Conservation (phyloP, 1,140 invertebrate genomes). For the Hypothenemus hampei region DNA sequence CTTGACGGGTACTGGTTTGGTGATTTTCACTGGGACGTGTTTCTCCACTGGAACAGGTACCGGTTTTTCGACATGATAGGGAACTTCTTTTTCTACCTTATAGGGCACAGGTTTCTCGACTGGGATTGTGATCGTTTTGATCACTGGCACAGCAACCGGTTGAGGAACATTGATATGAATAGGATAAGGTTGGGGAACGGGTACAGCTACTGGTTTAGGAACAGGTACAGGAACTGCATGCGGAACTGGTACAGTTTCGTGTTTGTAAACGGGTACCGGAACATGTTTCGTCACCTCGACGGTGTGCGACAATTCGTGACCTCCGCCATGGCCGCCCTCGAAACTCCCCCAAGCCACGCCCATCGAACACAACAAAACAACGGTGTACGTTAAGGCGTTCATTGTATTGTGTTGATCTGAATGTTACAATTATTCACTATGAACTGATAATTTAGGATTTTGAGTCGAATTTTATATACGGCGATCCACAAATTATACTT, state of each 20-base stretch:
- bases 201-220: constrained; percentile 63
- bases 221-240: constrained; percentile 62
- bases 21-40: constrained; percentile 64
- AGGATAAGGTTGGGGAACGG: constrained; percentile 65
- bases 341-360: constrained; percentile 35
- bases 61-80: constrained; percentile 67
- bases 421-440: neutral
- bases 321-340: constrained; percentile 36
- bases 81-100: constrained; percentile 66
- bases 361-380: neutral
- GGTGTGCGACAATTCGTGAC: constrained; percentile 53
- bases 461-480: constrained; percentile 3
- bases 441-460: constrained; percentile 4
- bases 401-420: too few species aligned
- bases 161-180: constrained; percentile 68
- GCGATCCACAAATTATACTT: neutral
- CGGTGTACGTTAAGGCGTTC: neutral
- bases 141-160: constrained; percentile 63
- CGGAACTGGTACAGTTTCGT: constrained; percentile 61
- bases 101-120: constrained; percentile 68
- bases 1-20: constrained; percentile 70
- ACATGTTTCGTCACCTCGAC: constrained; percentile 65
- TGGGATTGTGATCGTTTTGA: constrained; percentile 65
- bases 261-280: constrained; percentile 61
- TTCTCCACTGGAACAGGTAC: constrained; percentile 67